Conservation (phyloP, 2,888 invertebrate species). For the Phyto melanocephala region DNA sequence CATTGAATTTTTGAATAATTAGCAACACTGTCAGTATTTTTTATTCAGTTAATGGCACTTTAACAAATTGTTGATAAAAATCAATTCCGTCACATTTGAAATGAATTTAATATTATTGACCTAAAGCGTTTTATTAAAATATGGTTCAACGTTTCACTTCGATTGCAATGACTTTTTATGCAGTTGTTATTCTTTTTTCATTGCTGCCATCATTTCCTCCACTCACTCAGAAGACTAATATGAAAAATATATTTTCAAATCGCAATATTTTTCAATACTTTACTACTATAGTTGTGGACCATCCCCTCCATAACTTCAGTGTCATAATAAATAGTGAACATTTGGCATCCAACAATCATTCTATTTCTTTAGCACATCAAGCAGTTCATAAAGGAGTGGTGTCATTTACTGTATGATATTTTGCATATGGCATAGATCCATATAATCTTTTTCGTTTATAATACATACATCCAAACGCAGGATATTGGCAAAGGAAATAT, state of each 20-base stretch:
- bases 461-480: too few relatives aligned
- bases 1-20: too few relatives aligned
- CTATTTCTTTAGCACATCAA: background rate
- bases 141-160: slow-evolving; percentile 39
- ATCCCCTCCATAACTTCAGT: slow-evolving; percentile 9
- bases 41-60: too few relatives aligned
- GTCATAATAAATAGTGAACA: background rate
- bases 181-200: background rate
- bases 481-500: too few relatives aligned
- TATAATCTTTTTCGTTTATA: too few relatives aligned
- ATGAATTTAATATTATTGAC: too few relatives aligned
- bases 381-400: background rate
- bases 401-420: background rate
- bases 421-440: too few relatives aligned
- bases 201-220: background rate
- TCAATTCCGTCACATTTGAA: too few relatives aligned
- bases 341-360: background rate
- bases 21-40: too few relatives aligned
- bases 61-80: too few relatives aligned
- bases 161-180: background rate
- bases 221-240: background rate
- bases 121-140: too few relatives aligned
- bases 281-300: too few relatives aligned
- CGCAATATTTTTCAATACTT: slow-evolving; percentile 40
- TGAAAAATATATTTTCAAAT: slow-evolving; percentile 20